phyloP scores from a whole-genome alignment of 2,888 invertebrate genomes.

The Nemurella pictetii region DNA sequence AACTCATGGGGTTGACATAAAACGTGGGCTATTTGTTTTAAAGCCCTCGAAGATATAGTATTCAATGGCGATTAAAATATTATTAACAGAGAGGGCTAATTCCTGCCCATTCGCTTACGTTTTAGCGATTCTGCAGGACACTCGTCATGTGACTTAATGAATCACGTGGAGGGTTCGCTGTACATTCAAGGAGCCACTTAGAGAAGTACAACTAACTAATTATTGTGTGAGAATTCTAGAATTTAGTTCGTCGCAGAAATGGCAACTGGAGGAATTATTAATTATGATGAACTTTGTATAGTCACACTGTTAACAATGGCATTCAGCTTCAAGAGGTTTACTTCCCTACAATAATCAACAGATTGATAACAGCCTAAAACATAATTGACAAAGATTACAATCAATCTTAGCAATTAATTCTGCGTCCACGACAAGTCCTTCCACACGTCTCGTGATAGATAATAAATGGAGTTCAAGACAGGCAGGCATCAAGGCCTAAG shows the following conservation, averaged over 20 bases:
- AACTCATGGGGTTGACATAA: no score
- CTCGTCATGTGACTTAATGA: no score
- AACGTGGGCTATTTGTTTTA: no score
- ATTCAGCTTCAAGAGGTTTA: background rate
- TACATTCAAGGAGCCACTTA: background rate
- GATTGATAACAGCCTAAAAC: background rate
- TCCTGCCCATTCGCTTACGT: no score
- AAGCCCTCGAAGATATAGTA: no score
- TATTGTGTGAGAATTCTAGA: constrained; percentile 4
- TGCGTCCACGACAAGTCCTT: background rate
- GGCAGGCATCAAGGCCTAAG: background rate
- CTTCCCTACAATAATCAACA: background rate
- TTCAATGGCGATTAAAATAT: no score
- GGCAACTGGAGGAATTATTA: constrained; percentile 17
- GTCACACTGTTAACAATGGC: constrained; percentile 19
- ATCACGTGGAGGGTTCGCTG: no score
- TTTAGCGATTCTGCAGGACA: no score
- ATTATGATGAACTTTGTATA: constrained; percentile 13
- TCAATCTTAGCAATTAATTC: background rate
- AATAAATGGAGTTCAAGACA: background rate
- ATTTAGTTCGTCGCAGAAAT: background rate
- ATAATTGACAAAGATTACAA: background rate
- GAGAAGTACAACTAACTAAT: background rate
- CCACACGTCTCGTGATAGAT: background rate
- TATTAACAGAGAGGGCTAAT: no score